Conservation (phyloP, 2,113 vertebrate genomes). For the Tachuris rubrigastra region DNA sequence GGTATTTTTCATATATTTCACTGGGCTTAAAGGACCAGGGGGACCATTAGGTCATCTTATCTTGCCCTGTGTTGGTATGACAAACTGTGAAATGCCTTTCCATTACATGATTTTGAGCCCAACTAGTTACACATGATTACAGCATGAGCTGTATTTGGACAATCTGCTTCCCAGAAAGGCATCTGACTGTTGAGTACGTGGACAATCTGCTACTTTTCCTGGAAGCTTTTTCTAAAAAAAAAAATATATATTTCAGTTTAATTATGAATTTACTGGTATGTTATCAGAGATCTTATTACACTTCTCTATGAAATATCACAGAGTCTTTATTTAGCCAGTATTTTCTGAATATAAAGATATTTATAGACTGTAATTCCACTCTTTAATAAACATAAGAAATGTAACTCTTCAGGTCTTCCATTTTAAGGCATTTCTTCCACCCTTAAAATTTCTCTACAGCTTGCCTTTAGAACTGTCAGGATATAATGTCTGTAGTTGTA, state of each 20-base stretch:
- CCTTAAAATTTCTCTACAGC: background rate
- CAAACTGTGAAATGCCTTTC: background rate
- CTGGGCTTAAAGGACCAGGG: background rate
- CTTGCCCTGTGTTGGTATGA: background rate
- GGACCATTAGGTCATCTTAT: conserved; percentile 24
- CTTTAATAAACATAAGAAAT: background rate
- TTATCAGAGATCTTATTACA: background rate
- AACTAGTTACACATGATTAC: background rate
- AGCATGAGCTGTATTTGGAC: background rate
- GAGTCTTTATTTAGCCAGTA: background rate
- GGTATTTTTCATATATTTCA: background rate
- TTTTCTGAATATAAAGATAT: background rate
- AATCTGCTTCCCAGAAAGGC: background rate
- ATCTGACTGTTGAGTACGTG: background rate
- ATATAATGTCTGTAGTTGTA: background rate
- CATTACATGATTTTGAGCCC: background rate
- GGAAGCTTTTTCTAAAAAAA: background rate
- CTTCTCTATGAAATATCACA: background rate
- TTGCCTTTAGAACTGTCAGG: background rate
- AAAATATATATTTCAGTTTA: background rate
- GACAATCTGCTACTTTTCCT: background rate
- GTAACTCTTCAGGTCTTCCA: background rate
- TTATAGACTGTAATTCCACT: background rate
- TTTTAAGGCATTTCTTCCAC: background rate
- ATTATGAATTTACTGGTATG: background rate